phyloP scores from a whole-genome alignment of 2,888 invertebrate genomes.

The Drosophila paracracens region DNA sequence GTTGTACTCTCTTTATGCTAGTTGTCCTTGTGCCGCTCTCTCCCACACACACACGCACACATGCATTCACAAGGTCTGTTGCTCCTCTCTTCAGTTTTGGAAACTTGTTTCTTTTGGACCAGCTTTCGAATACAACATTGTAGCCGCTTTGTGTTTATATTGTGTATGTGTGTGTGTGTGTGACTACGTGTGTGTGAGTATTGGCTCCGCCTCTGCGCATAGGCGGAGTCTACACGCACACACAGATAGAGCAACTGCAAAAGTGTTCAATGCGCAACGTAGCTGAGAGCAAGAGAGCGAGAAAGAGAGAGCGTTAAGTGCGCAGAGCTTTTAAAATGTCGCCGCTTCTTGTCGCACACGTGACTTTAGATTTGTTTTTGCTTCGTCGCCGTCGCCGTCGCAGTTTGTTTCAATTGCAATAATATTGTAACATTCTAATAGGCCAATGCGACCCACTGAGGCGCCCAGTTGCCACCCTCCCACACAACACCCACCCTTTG shows the following conservation, averaged over 20 bases:
- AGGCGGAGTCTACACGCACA: constrained; percentile 57
- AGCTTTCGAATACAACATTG: constrained; percentile 75
- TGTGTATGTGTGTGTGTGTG: constrained; percentile 13
- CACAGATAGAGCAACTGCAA: constrained; percentile 27
- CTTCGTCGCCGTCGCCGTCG: constrained; percentile 35
- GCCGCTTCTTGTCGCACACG: constrained; percentile 63
- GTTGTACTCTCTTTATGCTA: constrained; percentile 4
- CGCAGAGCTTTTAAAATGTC: constrained; percentile 62
- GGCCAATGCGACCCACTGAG: constrained; percentile 66
- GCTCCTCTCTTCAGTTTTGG: constrained; percentile 65
- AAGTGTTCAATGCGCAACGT: constrained; percentile 16
- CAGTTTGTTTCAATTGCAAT: constrained; percentile 81
- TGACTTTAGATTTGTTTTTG: constrained; percentile 31
- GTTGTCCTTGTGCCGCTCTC: constrained; percentile 56
- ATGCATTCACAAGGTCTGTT: constrained; percentile 19
- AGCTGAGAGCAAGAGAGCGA: constrained; percentile 24
- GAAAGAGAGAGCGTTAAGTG: constrained; percentile 38
- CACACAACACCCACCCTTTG: not conserved
- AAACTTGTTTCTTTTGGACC: constrained; percentile 80
- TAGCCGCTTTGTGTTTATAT: constrained; percentile 72
- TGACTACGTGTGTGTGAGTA: not conserved
- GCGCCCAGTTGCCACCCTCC: constrained; percentile 24
- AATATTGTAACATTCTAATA: constrained; percentile 82
- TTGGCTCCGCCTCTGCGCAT: constrained; percentile 60
- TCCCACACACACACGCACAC: constrained; percentile 10